Percentiles rank a stretch among this genome's conserved stretches.
phyloP scores from a whole-genome alignment of 1,140 invertebrate species.

The Antheraea pernyi region DNA sequence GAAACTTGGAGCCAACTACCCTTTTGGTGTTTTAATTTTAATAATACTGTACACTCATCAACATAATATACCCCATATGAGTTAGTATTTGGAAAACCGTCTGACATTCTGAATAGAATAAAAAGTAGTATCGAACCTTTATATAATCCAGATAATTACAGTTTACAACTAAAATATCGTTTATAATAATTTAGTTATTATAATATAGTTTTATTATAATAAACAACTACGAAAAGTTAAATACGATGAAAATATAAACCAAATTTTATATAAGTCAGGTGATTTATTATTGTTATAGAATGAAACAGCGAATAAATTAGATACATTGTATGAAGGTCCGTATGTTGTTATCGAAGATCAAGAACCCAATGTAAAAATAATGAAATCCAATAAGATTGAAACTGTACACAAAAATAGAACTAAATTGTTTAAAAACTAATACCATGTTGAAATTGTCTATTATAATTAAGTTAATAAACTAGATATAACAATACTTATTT shows the following conservation, averaged over 20 bases:
- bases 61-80: constrained; percentile 14
- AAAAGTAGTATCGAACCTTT: constrained; percentile 20
- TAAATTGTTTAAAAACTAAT: background rate
- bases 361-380: constrained; percentile 17
- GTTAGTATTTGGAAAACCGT: constrained; percentile 29
- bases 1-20: too few species aligned
- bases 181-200: too few species aligned
- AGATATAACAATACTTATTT: too few species aligned
- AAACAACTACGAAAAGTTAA: constrained; percentile 6
- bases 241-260: constrained; percentile 15
- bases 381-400: constrained; percentile 18
- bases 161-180: constrained; percentile 25
- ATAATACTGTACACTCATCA: constrained; percentile 25
- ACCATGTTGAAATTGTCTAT: too few species aligned
- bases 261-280: constrained; percentile 13
- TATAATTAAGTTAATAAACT: too few species aligned
- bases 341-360: constrained; percentile 17
- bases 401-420: constrained; percentile 20
- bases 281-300: constrained; percentile 19
- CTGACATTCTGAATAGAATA: constrained; percentile 27
- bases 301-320: constrained; percentile 16
- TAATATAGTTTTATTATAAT: too few species aligned
- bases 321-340: constrained; percentile 14
- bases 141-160: constrained; percentile 29
- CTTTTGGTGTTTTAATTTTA: constrained; percentile 32